phyloP scores from a whole-genome alignment of 2,113 vertebrate genomes.

The Sphyrna mokarran region DNA sequence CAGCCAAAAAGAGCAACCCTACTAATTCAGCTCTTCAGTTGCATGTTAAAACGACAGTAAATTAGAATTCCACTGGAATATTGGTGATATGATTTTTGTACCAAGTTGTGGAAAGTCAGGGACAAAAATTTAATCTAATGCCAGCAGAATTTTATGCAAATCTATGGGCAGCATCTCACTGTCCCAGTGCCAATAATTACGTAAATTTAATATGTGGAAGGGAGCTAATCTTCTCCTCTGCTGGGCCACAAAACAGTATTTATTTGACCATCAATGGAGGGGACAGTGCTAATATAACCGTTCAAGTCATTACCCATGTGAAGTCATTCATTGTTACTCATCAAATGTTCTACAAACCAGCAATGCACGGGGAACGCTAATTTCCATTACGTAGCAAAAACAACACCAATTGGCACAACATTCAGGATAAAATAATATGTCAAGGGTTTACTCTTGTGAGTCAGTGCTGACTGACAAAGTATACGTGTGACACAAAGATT shows the following conservation, averaged over 20 bases:
- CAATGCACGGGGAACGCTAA: neutral
- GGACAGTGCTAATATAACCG: neutral
- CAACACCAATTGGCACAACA: neutral
- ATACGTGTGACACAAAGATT: neutral
- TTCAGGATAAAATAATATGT: neutral
- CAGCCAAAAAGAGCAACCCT: neutral
- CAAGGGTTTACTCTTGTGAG: neutral
- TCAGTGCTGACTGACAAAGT: neutral
- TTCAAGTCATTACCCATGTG: neutral
- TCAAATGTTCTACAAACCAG: neutral
- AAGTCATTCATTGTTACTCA: neutral
- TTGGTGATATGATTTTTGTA: neutral
- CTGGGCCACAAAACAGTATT: neutral
- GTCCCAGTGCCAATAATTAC: neutral
- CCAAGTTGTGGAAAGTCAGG: neutral
- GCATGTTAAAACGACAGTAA: neutral
- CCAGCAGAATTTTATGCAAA: neutral
- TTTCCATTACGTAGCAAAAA: neutral
- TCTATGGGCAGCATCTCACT: neutral
- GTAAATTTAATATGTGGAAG: neutral
- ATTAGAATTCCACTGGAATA: neutral
- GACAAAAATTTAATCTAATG: neutral
- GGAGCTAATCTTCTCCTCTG: neutral
- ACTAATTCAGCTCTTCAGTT: neutral
- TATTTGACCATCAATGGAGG: neutral